Conservation (phyloP, 2,888 invertebrate genomes). For the Drosophila engyochracea region DNA sequence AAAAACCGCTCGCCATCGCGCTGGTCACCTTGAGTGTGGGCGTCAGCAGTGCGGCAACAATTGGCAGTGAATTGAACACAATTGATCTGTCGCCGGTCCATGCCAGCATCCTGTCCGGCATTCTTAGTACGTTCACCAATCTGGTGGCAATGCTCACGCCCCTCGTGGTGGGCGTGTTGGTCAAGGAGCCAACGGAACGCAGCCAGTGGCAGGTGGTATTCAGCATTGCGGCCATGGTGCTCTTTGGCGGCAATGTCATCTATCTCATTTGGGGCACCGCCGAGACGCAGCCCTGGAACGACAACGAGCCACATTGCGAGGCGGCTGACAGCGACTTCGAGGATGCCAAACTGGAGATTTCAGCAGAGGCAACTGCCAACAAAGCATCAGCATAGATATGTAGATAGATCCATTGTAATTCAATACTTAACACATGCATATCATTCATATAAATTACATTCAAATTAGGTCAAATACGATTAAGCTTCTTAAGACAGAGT, state of each 20-base stretch:
- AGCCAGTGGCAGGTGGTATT: conserved; percentile 91
- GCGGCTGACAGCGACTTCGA: conserved; percentile 39
- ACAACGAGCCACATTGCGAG: conserved; percentile 83
- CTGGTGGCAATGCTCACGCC: conserved; percentile 88
- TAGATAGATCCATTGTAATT: neutral
- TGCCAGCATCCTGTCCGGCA: conserved; percentile 89
- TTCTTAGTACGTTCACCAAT: conserved; percentile 88
- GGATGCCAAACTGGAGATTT: conserved; percentile 49
- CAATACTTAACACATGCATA: conserved; percentile 13
- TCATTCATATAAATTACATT: neutral
- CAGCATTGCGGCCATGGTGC: conserved; percentile 88
- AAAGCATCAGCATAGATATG: neutral
- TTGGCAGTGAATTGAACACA: conserved; percentile 86
- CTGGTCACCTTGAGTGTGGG: conserved; percentile 87
- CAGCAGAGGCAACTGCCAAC: neutral
- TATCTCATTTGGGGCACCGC: conserved; percentile 90
- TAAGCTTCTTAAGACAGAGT: neutral
- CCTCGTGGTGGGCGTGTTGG: conserved; percentile 86
- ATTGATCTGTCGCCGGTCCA: conserved; percentile 89
- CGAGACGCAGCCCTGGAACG: conserved; percentile 88
- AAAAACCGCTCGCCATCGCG: conserved; percentile 85
- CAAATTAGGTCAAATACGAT: conserved; percentile 9
- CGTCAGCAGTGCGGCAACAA: conserved; percentile 81
- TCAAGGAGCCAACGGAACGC: conserved; percentile 85
- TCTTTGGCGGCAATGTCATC: conserved; percentile 89